Base-by-base conservation (phyloP, 2,888 invertebrate genomes). In the Acutogordius australiensis region DNA sequence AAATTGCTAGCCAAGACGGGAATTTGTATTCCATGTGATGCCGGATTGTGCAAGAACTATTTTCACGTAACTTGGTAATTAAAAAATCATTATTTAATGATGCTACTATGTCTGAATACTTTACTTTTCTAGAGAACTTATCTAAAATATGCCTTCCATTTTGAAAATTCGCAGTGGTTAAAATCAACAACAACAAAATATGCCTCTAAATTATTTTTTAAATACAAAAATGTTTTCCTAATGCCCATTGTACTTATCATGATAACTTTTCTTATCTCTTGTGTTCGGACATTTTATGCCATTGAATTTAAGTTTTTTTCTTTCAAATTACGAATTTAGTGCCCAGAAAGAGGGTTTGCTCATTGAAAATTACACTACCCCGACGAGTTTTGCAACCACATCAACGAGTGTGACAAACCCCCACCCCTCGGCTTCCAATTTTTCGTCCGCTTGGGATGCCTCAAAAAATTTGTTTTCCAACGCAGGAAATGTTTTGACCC, bases 21-120 rank as follows among this genome's bases (percentile, higher is more conserved):
- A 1, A 85, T 99, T 18, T 85, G 86, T 68, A 85, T 94, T 61
- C 82, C 84, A 63, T 97, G 97, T 73, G 97, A 99, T 73, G 94
- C 94, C 8, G 97, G 94, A 28, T 82, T 97, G 79, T 97, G 97
- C 74, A 81, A 86, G 68, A 85, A 83, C 0, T 87, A 83, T 74
- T 91, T 94, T 71, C 97, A 97, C 71, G 90, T 90, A 45, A 91
- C 91, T 13, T 97, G 94, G 51, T 51, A 51, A 21, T 4, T 13
- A 37, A 13, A 37, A 37, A 13, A 37, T 37, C 8, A 37, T n/a
- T n/a, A n/a, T n/a, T n/a, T n/a, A n/a, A n/a, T n/a, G n/a, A n/a
- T n/a, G n/a, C n/a, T n/a, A n/a, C n/a, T n/a, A n/a, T n/a, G n/a
- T n/a, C n/a, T n/a, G n/a, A n/a, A n/a, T n/a, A n/a, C n/a, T n/a